Evolutionary conservation across 2,113 vertebrate species (phyloP), one percentile per base, ranked within the genome.

Genomic region (Sciurus niger): DNA sequence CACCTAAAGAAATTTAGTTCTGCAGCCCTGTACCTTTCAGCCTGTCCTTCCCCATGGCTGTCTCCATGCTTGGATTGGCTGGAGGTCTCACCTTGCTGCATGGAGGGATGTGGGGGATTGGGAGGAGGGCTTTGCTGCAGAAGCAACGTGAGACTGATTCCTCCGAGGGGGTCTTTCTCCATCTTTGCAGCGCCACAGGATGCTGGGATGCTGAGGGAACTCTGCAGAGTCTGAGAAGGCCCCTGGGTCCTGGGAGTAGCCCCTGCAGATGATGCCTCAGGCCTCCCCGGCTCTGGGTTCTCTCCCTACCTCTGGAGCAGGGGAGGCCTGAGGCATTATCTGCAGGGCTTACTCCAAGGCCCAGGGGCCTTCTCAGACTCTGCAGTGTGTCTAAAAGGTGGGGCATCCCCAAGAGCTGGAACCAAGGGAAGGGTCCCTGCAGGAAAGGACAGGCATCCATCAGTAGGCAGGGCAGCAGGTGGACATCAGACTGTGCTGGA

Each of bases 1-100:
- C n/a, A 46, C 37, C 37, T 28, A 20, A 17, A 30, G 72, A 65
- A 70, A 17, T 18, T 48, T 16, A n/a, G 37, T 46, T 34, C 24
- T 3, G 8, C 3, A 1, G 17, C 28, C 25, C 43, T 0, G 1
- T 12, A 18, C 25, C 48, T 70, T 43, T 10, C 37, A 14, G 3
- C 32, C 14, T 11, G 8, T 24, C 43, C 8, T 13, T 14, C 53
- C n/a, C 17, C 1, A 34, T 20, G 4, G 63, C 87, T 30, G 4
- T 7, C 32, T 32, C 63, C 34, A 13, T 0, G 55, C 11, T 30
- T 20, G 51, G 4, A 25, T 18, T 9, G 65, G 30, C 18, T 17
- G 20, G 32, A 13, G 32, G 9, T 30, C 70, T 3, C 1, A 6
- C 43, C 10, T 12, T 24, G 13, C 24, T 22, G n/a, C 10, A 7